Base-by-base conservation (phyloP, 1,140 invertebrate genomes). In the Lepidostoma basale region DNA sequence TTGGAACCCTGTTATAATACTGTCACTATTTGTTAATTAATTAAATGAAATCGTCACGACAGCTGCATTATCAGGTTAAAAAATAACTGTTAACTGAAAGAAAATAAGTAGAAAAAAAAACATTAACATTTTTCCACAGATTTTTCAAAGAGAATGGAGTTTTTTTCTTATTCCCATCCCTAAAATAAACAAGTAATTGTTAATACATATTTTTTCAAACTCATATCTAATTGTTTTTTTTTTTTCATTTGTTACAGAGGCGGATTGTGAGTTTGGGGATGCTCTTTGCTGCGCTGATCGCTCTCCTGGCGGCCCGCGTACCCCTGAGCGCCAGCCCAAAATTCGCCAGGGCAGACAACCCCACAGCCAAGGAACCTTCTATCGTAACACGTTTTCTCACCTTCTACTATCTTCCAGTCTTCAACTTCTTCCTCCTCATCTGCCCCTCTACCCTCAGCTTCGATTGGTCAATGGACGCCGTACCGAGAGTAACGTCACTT, bases 381-480 rank as follows among this genome's bases (percentile, higher is more conserved):
- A 77, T 87, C 14, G 78, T 91, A 56, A 90, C 90, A 14, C 84
- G 93, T 44, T 81, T 90, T 18, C 85, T 95, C 56, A 98, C 95
- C 6, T 97, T 97, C 79, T 81, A 89, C 64, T 96, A 95, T 77
- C 85, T 98, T 47, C 95, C 95, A 1, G 89, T 90, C 3, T 91
- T 95, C 72, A 97, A 96, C 79, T 88, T 93, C 67, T 85, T 87
- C 75, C 86, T 98, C 72, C 79, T 98, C 23, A 76, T 96, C 1
- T 93, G 88, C 74, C 95, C 95, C 6, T 87, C 87, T 69, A 88
- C 88, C 45, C 81, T 98, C 25, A 95, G 94, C 77, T 97, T 96
- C 78, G 95, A 98, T 77, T 98, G 95, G 95, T 95, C 94, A 3
- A 97, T 97, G 95, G 94, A 95, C 72, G 89, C 95, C 0, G 89